These are phyloP conservation scores for Cydia splendana DNA, from an alignment of 1,140 invertebrate species.

Conservation along the genomic window DNA sequence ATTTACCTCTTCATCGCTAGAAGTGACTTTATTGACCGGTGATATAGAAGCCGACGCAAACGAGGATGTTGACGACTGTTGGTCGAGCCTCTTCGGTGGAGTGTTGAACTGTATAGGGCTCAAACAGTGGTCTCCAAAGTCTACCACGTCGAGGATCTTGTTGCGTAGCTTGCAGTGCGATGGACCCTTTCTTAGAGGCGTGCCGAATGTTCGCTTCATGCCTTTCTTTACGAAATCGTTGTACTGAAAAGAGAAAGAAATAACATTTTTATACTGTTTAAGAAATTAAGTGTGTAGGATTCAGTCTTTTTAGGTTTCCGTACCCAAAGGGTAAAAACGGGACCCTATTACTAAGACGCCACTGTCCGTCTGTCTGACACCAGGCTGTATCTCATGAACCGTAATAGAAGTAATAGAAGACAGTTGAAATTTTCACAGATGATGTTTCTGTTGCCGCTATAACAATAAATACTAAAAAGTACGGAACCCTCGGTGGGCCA, in stretches of 20 bases:
- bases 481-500: no score
- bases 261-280: no score
- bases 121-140: constrained; percentile 62
- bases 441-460: no score
- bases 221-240: constrained; percentile 59
- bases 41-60: constrained; percentile 65
- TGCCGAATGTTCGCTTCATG: constrained; percentile 71
- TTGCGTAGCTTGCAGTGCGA: constrained; percentile 52
- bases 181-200: constrained; percentile 54
- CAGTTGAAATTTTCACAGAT: no score
- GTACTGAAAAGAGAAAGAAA: constrained; percentile 48
- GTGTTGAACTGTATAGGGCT: constrained; percentile 67
- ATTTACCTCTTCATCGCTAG: constrained; percentile 65
- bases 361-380: no score
- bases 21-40: constrained; percentile 56
- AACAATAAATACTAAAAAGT: background rate
- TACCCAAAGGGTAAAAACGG: no score
- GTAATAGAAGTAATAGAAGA: no score
- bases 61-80: constrained; percentile 51
- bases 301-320: no score
- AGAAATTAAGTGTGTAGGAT: no score
- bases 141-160: constrained; percentile 65
- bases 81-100: constrained; percentile 47
- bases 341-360: no score
- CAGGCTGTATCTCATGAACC: no score